phyloP scores from a whole-genome alignment of 2,797 vertebrate genomes.

The Phalloptychus januarius region DNA sequence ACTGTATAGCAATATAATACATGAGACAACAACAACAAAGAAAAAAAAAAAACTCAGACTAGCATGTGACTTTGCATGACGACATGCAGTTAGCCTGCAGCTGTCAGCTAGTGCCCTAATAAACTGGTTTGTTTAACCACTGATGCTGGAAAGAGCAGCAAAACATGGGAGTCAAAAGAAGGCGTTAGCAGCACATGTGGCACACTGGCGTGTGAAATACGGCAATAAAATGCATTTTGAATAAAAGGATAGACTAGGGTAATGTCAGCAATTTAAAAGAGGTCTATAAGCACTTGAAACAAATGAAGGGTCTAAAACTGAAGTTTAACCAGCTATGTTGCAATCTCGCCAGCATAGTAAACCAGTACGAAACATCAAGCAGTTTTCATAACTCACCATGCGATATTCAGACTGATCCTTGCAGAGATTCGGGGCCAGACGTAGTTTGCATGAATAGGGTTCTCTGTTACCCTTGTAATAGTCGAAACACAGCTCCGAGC shows the following conservation, averaged over 20 bases:
- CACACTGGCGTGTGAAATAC: not conserved
- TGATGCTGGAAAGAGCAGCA: conserved; percentile 30
- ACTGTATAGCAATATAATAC: not conserved
- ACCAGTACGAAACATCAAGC: not conserved
- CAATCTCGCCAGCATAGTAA: not conserved
- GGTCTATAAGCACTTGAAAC: not conserved
- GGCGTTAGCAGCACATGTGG: not conserved
- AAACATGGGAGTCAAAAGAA: conserved; percentile 4
- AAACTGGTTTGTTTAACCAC: conserved; percentile 60
- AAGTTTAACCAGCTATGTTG: not conserved
- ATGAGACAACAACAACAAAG: conserved; percentile 20
- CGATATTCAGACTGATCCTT: not conserved
- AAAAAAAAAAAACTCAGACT: conserved; percentile 25
- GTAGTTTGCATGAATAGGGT: conserved; percentile 59
- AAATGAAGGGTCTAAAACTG: not conserved
- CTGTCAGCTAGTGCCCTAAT: conserved; percentile 63
- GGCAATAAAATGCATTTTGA: not conserved
- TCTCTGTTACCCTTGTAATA: conserved; percentile 66
- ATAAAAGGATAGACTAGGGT: not conserved
- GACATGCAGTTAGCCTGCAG: conserved; percentile 56
- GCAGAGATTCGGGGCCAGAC: conserved; percentile 18
- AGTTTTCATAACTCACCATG: not conserved
- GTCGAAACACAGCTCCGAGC: conserved; percentile 58
- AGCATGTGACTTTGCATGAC: conserved; percentile 58
- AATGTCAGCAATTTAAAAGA: not conserved